Evolutionary conservation across 2,113 vertebrate species (phyloP).

Genomic region (Promerops cafer): DNA sequence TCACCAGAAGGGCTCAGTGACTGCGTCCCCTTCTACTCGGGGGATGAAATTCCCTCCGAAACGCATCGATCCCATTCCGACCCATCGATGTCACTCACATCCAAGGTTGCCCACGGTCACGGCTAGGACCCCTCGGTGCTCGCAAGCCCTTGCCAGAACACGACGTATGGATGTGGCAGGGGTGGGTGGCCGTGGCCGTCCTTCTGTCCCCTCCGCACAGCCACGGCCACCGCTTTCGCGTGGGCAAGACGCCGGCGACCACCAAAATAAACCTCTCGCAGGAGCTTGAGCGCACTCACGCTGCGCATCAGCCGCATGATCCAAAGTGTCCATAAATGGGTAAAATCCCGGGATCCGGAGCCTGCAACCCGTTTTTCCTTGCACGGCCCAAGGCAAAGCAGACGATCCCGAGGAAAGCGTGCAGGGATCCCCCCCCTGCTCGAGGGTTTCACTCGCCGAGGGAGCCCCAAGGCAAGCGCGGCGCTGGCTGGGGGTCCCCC

Average conservation of each 20-base stretch:
- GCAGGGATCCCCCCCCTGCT: not conserved
- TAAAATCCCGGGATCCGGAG: not conserved
- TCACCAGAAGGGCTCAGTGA: not conserved
- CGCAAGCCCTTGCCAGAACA: not conserved
- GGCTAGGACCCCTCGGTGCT: not conserved
- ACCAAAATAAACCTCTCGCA: not conserved
- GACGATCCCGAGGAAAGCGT: not conserved
- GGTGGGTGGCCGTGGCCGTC: not conserved
- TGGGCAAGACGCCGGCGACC: not conserved
- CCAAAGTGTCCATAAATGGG: not conserved
- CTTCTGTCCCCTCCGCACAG: not conserved
- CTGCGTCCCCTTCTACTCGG: not conserved
- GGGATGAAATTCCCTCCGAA: not conserved
- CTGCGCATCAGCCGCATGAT: not conserved
- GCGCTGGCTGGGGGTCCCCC: not conserved
- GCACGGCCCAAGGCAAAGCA: not conserved
- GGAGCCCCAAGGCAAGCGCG: not conserved
- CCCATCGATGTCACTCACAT: not conserved
- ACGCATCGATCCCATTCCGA: fast-evolving
- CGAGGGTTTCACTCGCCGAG: not conserved
- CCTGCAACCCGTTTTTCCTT: not conserved
- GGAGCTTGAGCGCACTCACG: not conserved
- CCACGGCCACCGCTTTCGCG: not conserved
- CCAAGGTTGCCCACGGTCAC: not conserved
- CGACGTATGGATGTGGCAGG: not conserved